These are phyloP conservation scores for Hemiprocne comata DNA, from an alignment of 2,113 vertebrate species.

Conservation along the genomic window DNA sequence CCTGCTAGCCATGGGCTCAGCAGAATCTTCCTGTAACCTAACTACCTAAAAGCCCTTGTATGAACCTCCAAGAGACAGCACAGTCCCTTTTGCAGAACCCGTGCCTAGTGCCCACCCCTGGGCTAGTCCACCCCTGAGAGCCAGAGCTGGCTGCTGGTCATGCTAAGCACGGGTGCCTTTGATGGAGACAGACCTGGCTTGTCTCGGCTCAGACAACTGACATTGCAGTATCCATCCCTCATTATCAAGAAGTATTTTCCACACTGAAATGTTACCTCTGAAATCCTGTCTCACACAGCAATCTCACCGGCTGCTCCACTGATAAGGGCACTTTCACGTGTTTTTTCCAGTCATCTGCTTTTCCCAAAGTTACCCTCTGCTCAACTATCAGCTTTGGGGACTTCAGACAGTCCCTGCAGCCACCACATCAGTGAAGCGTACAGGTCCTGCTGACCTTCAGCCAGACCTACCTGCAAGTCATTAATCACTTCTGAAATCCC, in stretches of 20 bases:
- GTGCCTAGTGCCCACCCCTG: accelerated
- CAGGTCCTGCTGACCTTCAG: not conserved
- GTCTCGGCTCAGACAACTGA: not conserved
- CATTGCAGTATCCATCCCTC: not conserved
- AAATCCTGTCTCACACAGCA: too few species aligned
- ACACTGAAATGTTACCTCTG: not conserved
- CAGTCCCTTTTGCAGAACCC: accelerated
- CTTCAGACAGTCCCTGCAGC: not conserved
- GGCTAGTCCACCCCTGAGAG: not conserved
- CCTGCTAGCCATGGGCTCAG: not conserved
- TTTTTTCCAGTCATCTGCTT: not conserved
- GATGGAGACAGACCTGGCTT: not conserved
- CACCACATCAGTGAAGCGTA: not conserved
- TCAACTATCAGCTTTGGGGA: not conserved
- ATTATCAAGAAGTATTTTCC: not conserved
- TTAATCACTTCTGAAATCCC: slow-evolving; percentile 6
- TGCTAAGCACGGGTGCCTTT: not conserved
- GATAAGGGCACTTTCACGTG: accelerated
- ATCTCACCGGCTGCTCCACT: not conserved
- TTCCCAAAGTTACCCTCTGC: not conserved
- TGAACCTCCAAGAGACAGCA: not conserved
- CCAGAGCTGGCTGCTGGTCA: not conserved
- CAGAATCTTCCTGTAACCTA: not conserved
- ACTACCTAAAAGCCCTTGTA: not conserved
- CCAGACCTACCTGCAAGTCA: not conserved